These are phyloP conservation scores for Adelognathus sp. DNA, from an alignment of 2,888 invertebrate genomes.

Conservation along the genomic window DNA sequence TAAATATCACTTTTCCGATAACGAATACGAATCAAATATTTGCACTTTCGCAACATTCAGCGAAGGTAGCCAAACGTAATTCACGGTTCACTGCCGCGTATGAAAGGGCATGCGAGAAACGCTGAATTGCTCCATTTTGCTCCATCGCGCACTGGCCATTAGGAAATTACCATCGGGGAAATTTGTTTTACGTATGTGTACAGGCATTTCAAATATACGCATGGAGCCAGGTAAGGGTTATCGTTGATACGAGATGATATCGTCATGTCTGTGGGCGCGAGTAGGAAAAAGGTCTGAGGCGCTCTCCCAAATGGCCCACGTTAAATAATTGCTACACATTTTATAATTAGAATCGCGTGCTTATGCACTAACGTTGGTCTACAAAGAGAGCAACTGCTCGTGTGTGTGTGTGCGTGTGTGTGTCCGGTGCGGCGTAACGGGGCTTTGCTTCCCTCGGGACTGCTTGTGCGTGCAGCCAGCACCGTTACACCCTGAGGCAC, in stretches of 20 bases:
- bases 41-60: background rate
- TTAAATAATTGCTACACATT: conserved; percentile 65
- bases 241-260: conserved; percentile 18
- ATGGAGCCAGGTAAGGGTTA: conserved; percentile 2
- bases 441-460: conserved; percentile 47
- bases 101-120: background rate
- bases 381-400: conserved; percentile 39
- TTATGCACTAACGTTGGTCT: conserved; percentile 47
- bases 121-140: conserved; percentile 48
- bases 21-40: background rate
- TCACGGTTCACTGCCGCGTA: conserved; percentile 33
- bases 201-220: conserved; percentile 20
- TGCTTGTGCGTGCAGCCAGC: conserved; percentile 58
- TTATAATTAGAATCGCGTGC: conserved; percentile 66
- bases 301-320: conserved; percentile 56
- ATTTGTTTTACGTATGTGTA: conserved; percentile 54
- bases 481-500: conserved; percentile 44
- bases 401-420: conserved; percentile 1
- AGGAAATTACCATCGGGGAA: conserved; percentile 68
- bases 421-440: conserved; percentile 51
- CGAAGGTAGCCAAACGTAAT: conserved; percentile 7
- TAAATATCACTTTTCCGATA: background rate
- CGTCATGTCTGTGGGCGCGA: conserved; percentile 18
- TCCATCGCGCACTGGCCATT: conserved; percentile 61
- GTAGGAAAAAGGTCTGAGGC: conserved; percentile 25